Conservation (phyloP, 2,888 invertebrate genomes). For the Maniola hyperantus region DNA sequence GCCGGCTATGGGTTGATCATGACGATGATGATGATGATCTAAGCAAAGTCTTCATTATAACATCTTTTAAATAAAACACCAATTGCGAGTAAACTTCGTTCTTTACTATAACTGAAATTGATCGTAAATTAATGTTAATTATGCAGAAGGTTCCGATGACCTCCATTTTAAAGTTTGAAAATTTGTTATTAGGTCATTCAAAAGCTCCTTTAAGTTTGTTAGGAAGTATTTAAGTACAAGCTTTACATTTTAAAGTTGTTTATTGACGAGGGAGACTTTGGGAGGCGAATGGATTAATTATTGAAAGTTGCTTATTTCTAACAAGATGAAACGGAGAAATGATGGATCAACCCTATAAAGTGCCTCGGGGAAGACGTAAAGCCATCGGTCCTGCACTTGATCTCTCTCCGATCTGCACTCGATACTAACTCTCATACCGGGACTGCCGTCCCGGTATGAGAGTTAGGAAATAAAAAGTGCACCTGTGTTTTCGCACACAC, state of each 20-base stretch:
- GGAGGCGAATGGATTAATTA: not conserved
- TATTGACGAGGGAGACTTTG: not conserved
- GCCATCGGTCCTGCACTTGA: too few species aligned
- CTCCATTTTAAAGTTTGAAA: constrained; percentile 2
- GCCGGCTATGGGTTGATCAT: too few species aligned
- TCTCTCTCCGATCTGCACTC: too few species aligned
- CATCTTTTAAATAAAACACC: not conserved
- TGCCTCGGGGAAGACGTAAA: too few species aligned
- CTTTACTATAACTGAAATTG: too few species aligned
- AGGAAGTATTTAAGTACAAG: not conserved
- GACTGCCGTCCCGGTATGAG: too few species aligned
- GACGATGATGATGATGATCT: too few species aligned
- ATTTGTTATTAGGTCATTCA: not conserved
- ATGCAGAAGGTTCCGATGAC: constrained; percentile 4
- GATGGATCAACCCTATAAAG: too few species aligned
- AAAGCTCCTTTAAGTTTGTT: constrained; percentile 1
- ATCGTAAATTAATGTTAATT: not conserved
- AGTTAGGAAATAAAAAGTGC: too few species aligned
- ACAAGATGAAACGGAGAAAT: not conserved
- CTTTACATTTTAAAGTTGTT: not conserved
- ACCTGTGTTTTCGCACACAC: too few species aligned
- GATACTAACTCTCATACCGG: too few species aligned
- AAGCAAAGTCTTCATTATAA: too few species aligned
- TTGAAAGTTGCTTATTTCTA: not conserved
- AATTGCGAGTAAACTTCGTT: not conserved